A percentile compares a stretch with the other conserved stretches of the same genome.
These are phyloP conservation scores for Lanius ludovicianus DNA, from an alignment of 2,113 vertebrate genomes.

Conservation along the genomic window DNA sequence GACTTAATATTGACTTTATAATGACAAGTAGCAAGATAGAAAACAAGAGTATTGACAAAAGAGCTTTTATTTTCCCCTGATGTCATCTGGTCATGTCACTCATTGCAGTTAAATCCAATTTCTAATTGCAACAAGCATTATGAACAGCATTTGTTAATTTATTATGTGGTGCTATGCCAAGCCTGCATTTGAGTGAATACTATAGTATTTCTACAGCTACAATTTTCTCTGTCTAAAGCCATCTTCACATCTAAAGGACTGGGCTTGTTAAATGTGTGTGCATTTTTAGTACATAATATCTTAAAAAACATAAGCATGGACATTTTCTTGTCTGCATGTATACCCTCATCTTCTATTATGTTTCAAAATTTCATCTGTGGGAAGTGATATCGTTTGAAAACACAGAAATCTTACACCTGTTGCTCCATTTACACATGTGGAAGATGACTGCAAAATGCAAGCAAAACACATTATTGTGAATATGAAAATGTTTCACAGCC, in stretches of 20 bases:
- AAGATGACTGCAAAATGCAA: neutral
- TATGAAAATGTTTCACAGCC: neutral
- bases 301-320: neutral
- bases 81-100: conserved; percentile 25
- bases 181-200: neutral
- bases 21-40: neutral
- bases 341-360: neutral
- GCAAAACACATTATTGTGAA: neutral
- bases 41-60: neutral
- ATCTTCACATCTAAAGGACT: neutral
- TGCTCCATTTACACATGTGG: neutral
- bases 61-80: conserved; percentile 18
- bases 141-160: neutral
- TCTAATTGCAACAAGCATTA: conserved; percentile 1
- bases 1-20: neutral
- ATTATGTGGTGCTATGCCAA: neutral
- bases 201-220: neutral
- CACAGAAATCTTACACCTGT: neutral
- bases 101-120: neutral
- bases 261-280: neutral
- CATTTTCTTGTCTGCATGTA: neutral
- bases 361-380: neutral
- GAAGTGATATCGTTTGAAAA: neutral
- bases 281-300: neutral
- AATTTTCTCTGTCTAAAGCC: neutral